phyloP scores from a whole-genome alignment of 2,113 vertebrate species.

The Alouatta palliata region DNA sequence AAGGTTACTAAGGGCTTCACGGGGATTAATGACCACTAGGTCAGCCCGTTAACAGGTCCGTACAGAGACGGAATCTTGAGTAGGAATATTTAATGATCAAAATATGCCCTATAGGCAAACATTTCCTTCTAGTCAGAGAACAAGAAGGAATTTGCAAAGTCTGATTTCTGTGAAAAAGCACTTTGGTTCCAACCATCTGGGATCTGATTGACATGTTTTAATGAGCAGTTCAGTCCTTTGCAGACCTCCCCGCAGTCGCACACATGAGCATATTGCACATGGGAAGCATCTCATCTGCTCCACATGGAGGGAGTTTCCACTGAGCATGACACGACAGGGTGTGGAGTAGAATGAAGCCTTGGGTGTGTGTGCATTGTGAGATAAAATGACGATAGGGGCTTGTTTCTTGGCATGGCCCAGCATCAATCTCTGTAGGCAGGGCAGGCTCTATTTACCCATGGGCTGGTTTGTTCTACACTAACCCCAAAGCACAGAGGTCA shows the following conservation, averaged over 20 bases:
- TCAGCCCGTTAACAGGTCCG: too few species aligned
- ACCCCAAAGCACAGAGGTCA: not conserved
- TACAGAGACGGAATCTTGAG: not conserved
- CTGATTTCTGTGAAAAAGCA: not conserved
- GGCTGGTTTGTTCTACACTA: not conserved
- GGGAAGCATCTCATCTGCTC: not conserved
- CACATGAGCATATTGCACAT: not conserved
- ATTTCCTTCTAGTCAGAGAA: not conserved
- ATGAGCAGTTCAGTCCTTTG: too few species aligned
- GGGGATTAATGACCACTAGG: not conserved
- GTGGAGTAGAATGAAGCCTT: not conserved
- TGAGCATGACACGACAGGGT: not conserved
- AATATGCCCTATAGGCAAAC: not conserved
- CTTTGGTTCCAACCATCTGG: too few species aligned
- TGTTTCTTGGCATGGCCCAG: not conserved
- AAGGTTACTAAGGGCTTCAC: not conserved
- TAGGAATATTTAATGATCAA: not conserved
- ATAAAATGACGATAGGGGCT: slow-evolving; percentile 24
- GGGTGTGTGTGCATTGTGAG: not conserved
- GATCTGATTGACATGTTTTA: too few species aligned
- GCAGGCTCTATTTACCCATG: slow-evolving; percentile 8
- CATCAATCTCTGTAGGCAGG: not conserved
- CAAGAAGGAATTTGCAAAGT: not conserved
- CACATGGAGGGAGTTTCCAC: not conserved
- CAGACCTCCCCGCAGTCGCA: not conserved